These are phyloP conservation scores for Myotis daubentonii DNA, from an alignment of 2,797 vertebrate genomes.

Conservation along the genomic window DNA sequence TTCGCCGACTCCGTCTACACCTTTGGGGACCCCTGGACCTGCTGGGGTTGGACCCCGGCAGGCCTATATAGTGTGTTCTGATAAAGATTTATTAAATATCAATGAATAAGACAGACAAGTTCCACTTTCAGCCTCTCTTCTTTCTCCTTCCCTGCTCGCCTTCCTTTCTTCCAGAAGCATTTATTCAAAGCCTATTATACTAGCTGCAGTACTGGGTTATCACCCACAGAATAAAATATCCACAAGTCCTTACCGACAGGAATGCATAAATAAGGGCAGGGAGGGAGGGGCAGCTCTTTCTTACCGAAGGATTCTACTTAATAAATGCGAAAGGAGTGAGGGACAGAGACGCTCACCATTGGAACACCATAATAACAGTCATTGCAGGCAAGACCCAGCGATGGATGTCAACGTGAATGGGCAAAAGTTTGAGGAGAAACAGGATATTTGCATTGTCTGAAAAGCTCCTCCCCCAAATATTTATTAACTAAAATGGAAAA, in stretches of 20 bases:
- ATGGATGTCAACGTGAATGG: not conserved
- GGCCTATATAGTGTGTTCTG: not conserved
- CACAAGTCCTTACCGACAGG: not conserved
- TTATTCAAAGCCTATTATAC: not conserved
- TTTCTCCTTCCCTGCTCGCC: not conserved
- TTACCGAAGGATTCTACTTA: not conserved
- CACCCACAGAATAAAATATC: not conserved
- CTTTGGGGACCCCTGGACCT: no score
- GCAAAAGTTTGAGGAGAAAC: not conserved
- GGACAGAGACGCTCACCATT: not conserved
- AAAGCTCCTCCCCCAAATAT: not conserved
- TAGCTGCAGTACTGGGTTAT: not conserved
- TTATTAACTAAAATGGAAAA: not conserved
- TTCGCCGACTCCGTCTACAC: no score
- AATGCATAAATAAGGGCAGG: not conserved
- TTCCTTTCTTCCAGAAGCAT: not conserved
- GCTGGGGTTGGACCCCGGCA: no score
- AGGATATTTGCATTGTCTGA: not conserved
- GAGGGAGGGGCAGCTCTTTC: not conserved
- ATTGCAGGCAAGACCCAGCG: not conserved
- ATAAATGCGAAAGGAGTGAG: not conserved
- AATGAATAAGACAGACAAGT: not conserved
- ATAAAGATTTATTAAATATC: not conserved
- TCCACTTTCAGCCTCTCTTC: not conserved
- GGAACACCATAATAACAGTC: not conserved